A percentile compares a stretch with the other conserved stretches of the same genome.
Conservation (phyloP, 2,888 invertebrate species). For the Trichopoda pennipes region DNA sequence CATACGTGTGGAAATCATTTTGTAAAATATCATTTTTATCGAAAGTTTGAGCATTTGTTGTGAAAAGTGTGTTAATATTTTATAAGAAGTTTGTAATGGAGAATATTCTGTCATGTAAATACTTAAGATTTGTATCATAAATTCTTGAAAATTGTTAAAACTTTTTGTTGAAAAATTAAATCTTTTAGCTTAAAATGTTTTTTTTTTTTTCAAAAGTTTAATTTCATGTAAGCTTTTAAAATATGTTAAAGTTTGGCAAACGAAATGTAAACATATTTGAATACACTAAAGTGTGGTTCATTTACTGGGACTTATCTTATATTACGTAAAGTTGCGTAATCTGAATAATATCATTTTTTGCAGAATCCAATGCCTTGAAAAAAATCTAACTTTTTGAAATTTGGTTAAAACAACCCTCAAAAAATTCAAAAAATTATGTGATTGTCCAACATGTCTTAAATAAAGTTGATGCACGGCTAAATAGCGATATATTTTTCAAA, state of each 20-base stretch:
- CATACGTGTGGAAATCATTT: neutral
- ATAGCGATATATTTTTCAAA: constrained; percentile 6
- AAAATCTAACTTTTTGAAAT: constrained; percentile 14
- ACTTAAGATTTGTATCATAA: too few species aligned
- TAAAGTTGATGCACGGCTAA: neutral
- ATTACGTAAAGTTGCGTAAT: constrained; percentile 16
- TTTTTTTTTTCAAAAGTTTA: constrained; percentile 1
- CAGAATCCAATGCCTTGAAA: constrained; percentile 20
- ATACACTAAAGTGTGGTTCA: too few species aligned
- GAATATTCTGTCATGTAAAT: too few species aligned
- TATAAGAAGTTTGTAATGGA: too few species aligned
- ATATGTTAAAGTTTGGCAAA: neutral
- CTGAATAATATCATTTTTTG: constrained; percentile 26
- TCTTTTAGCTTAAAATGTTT: too few species aligned
- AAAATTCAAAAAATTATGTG: constrained; percentile 19
- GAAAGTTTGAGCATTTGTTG: too few species aligned
- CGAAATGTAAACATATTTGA: neutral
- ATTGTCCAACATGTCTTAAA: constrained; percentile 3
- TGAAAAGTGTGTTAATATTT: too few species aligned
- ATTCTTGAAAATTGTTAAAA: neutral
- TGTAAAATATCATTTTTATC: constrained; percentile 5
- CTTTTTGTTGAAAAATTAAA: too few species aligned
- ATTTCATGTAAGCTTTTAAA: neutral
- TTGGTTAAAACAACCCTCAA: constrained; percentile 22
- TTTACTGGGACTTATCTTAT: neutral